Base-by-base conservation (phyloP, 2,888 invertebrate genomes). In the Masnerella sp. region DNA sequence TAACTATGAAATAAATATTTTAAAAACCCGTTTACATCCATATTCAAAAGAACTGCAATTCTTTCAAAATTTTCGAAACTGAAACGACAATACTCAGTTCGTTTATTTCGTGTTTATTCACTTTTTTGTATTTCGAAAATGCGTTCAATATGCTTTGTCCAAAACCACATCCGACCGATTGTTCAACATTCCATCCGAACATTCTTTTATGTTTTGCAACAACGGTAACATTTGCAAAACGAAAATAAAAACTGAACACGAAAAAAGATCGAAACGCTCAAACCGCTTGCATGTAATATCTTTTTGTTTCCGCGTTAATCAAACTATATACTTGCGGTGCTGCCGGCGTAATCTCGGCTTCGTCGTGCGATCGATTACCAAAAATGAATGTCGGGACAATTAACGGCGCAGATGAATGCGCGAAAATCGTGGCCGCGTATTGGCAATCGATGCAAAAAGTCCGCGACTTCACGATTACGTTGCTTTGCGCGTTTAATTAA, bases 371-470 rank as follows among this genome's bases (percentile, higher is more conserved):
- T 68, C 61, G 68, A 45, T 69, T 59, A 45, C 45, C 30, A 34
- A 61, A 69, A 69, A 61, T 54, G 38, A 47, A 69, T 69, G 51
- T 45, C 32, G 18, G 69, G 45, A 61, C 52, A 61, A 69, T 61
- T 47, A 61, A 61, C 58, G 25, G 58, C 17, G 7, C 30, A 12
- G 59, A 59, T 68, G 59, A 58, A 51, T 52, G 43, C 51, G 42
- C 65, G 54, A 47, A 65, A 65, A 54, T 65, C 38, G 15, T 54
- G 30, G n/a, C 45, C 38, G 18, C 54, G 45, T 54, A 65, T 54
- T 47, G 32, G 54, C 45, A 15, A 54, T 65, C 54, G 54, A 54
- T 65, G 56, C 38, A 56, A 65, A 65, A n/a, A n/a, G n/a, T n/a
- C n/a, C n/a, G n/a, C n/a, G n/a, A n/a, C n/a, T n/a, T n/a, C n/a